Percentiles rank a stretch among this genome's conserved stretches.
Conservation (phyloP, 2,797 vertebrate species). For the Distichodus sexfasciatus region DNA sequence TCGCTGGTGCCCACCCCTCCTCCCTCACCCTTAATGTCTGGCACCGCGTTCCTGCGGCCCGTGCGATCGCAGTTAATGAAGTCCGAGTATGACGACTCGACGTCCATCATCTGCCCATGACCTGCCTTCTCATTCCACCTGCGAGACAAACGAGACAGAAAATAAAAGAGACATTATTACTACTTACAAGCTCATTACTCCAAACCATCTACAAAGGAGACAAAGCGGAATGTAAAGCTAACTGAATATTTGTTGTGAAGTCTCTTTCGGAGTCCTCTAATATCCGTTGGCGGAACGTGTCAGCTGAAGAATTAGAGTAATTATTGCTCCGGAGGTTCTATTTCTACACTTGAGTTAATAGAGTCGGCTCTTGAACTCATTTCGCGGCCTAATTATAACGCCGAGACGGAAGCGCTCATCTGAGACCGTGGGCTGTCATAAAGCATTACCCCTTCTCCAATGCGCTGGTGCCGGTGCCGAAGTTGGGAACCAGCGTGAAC, state of each 20-base stretch:
- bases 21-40: slow-evolving; percentile 83
- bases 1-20: slow-evolving; percentile 77
- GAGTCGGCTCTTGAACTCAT: slow-evolving; percentile 57
- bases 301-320: slow-evolving; percentile 45
- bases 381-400: slow-evolving; percentile 61
- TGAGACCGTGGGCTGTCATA: slow-evolving; percentile 20
- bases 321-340: slow-evolving; percentile 55
- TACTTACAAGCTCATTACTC: not conserved
- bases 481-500: too few species aligned
- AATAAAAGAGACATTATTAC: not conserved
- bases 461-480: slow-evolving; percentile 10
- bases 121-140: slow-evolving; percentile 75
- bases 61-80: slow-evolving; percentile 94
- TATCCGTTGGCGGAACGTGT: slow-evolving; percentile 28
- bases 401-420: slow-evolving; percentile 44
- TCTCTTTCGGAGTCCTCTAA: slow-evolving; percentile 26
- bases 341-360: slow-evolving; percentile 59
- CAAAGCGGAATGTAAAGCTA: slow-evolving; percentile 1
- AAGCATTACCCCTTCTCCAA: slow-evolving; percentile 31
- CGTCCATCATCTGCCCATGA: slow-evolving; percentile 92
- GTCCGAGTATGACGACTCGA: slow-evolving; percentile 92
- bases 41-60: slow-evolving; percentile 93
- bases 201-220: not conserved
- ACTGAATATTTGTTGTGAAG: slow-evolving; percentile 1
- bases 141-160: slow-evolving; percentile 6